Evolutionary conservation across 2,888 invertebrate species (phyloP).

Genomic region (Drosophila kanekoi): DNA sequence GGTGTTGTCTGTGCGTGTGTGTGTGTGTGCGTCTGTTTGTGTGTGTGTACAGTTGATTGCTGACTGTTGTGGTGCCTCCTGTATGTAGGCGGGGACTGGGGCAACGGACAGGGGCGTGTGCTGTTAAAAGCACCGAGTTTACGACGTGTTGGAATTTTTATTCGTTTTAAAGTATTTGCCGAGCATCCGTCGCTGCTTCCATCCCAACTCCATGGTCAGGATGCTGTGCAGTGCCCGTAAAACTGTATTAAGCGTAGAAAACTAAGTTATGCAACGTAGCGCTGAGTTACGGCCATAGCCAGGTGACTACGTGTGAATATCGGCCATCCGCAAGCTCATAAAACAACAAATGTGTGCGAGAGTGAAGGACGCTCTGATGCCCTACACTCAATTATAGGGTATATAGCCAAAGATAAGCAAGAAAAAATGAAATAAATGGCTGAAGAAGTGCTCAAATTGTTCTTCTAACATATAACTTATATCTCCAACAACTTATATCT

Average conservation of each 20-base stretch:
- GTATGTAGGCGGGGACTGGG: no score
- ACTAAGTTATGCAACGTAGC: slow-evolving; percentile 74
- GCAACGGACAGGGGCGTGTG: slow-evolving; percentile 4
- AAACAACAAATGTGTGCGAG: slow-evolving; percentile 17
- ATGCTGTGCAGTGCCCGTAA: slow-evolving; percentile 61
- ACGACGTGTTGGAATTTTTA: slow-evolving; percentile 80
- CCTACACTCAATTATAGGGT: not conserved
- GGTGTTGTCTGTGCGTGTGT: slow-evolving; percentile 11
- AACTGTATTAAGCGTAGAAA: slow-evolving; percentile 77
- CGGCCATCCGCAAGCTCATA: slow-evolving; percentile 38
- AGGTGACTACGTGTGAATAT: slow-evolving; percentile 54
- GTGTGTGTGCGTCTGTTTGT: not conserved
- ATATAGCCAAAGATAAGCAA: no score
- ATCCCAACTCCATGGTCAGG: slow-evolving; percentile 28
- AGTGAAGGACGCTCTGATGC: slow-evolving; percentile 6
- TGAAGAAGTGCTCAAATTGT: no score
- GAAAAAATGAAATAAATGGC: no score
- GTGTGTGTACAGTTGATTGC: slow-evolving; percentile 62
- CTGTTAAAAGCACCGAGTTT: slow-evolving; percentile 72
- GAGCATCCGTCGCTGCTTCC: slow-evolving; percentile 48
- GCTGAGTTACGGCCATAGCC: slow-evolving; percentile 67
- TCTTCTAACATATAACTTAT: no score
- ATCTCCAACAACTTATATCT: no score
- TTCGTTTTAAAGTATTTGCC: slow-evolving; percentile 77
- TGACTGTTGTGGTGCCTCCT: slow-evolving; percentile 42